phyloP scores from a whole-genome alignment of 2,797 vertebrate species.

The Manis javanica region DNA sequence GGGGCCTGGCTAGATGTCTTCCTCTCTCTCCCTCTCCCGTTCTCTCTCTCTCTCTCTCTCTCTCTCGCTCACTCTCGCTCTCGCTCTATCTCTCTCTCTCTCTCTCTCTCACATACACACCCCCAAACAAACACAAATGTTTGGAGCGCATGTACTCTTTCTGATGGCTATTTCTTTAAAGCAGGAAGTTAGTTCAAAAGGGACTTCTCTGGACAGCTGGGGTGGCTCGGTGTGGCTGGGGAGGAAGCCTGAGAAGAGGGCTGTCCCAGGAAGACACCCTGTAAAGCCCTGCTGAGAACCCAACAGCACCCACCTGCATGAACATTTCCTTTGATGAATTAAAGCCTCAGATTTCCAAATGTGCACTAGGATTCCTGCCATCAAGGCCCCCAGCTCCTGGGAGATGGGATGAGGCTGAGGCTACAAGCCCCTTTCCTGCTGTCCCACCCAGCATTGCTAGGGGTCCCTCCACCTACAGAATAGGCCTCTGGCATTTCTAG shows the following conservation, averaged over 20 bases:
- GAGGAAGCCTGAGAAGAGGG: neutral
- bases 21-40: neutral
- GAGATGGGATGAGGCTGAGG: accelerated
- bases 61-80: neutral
- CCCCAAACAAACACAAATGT: neutral
- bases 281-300: neutral
- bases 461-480: neutral
- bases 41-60: too few species aligned
- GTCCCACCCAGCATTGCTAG: neutral
- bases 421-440: too few species aligned
- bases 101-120: neutral
- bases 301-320: neutral
- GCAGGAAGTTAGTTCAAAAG: neutral
- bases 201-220: neutral
- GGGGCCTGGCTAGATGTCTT: neutral
- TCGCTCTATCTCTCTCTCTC: too few species aligned
- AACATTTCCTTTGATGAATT: neutral
- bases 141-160: neutral
- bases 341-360: neutral
- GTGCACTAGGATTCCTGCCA: accelerated
- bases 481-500: neutral
- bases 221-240: neutral
- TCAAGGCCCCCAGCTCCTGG: too few species aligned
- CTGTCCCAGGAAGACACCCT: neutral
- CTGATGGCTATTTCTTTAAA: neutral